phyloP scores from a whole-genome alignment of 2,888 invertebrate genomes.

The Deilephila elpenor region DNA sequence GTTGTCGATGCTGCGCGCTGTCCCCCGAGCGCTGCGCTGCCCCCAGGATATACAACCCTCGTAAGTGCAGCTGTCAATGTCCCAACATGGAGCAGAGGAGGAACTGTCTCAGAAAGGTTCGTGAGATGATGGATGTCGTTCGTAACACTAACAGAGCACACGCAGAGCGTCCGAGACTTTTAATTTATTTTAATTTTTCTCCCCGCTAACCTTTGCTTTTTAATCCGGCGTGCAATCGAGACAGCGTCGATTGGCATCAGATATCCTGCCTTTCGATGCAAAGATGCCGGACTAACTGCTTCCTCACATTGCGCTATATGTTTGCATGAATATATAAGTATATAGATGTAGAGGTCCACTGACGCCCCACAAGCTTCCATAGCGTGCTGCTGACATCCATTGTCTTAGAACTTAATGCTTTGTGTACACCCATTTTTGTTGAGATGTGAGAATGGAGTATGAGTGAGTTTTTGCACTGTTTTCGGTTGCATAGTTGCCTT shows the following conservation, averaged over 20 bases:
- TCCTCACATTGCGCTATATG: background rate
- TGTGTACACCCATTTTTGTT: slow-evolving; percentile 38
- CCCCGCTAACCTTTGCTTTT: slow-evolving; percentile 27
- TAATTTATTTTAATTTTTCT: slow-evolving; percentile 10
- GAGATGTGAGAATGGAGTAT: background rate
- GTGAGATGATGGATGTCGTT: slow-evolving; percentile 80
- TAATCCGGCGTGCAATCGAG: background rate
- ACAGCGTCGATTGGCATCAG: no score
- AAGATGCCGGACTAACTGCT: background rate
- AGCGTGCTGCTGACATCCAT: slow-evolving; percentile 68
- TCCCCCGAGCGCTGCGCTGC: slow-evolving; percentile 61
- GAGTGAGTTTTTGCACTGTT: background rate
- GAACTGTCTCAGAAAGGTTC: slow-evolving; percentile 75
- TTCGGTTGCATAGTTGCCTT: background rate
- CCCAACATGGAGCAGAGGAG: slow-evolving; percentile 74
- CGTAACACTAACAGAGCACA: slow-evolving; percentile 40
- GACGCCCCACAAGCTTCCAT: slow-evolving; percentile 17
- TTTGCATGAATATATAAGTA: slow-evolving; percentile 9
- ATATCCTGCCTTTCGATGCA: no score
- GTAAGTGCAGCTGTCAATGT: slow-evolving; percentile 82
- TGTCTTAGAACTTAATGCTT: slow-evolving; percentile 67
- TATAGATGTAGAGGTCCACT: background rate
- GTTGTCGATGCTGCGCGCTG: slow-evolving; percentile 70
- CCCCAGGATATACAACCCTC: slow-evolving; percentile 72
- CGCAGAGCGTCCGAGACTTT: slow-evolving; percentile 29